Base-by-base conservation (phyloP, 92 coral and sea anemone genomes). In the Umimayanthus kanabou region DNA sequence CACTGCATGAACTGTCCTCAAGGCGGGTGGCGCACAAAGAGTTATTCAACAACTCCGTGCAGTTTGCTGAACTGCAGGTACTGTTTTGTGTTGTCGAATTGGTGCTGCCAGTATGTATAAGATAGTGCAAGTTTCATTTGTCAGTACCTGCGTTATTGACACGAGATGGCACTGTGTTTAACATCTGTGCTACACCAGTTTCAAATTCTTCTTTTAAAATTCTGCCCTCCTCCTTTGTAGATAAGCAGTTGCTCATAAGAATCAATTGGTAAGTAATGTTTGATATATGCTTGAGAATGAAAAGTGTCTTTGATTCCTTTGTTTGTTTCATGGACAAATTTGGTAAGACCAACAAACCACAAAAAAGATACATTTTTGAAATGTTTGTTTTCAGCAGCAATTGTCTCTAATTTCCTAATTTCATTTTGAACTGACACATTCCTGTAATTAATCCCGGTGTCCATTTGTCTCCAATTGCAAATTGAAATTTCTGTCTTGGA, bases 321-420 rank as follows among this genome's bases (percentile, higher is more conserved):
- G 14, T 85, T 85, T 6, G 29, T 39, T 39, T 10, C 71, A 5
- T 79, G 70, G 40, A 88, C 81, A 82, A 85, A 91, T 13, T 72
- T n/a, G 0, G 71, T 49, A 70, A 82, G 88, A 61, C 50, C 86
- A 2, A 64, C 76, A 79, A 91, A 45, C 93, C 93, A 91, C 26
- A 91, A 91, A 9, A 72, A 30, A n/a, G 89, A 75, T 23, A 23
- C 58, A 58, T 87, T 65, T 20, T 22, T 61, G 83, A 87, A 88
- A 57, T 91, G 70, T 58, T 58, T 72, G 67, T 91, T 91, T 5
- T 43, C 81, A 76, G 29, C 72, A 9, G 67, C 88, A 73, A 91
- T 80, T 5, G 28, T 45, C 61, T 89, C 50, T 39, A 91, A 73
- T 43, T 85, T 57, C 37, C 50, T 85, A 28, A 88, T 85, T 29